phyloP scores from a whole-genome alignment of 2,113 vertebrate species.

The mouse (Mus musculus) region GRCm39 chr10:65104501-65105000 shows the following conservation, averaged over 20 bases:
- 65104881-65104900: background rate
- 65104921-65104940: background rate
- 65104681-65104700: too few relatives aligned
- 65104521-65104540: background rate
- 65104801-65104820: background rate
- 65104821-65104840: background rate
- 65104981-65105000: background rate
- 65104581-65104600: background rate
- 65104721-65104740: background rate
- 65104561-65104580: constrained; percentile 11
- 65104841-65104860: background rate
- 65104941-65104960: background rate
- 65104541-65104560: constrained; percentile 13
- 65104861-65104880: background rate
- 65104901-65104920: background rate
- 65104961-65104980: background rate
- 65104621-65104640: background rate
- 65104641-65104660: too few relatives aligned
- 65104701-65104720: background rate
- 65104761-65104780: background rate
- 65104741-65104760: background rate
- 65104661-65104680: background rate
- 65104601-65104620: background rate
- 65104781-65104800: background rate
- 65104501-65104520: background rate